Evolutionary conservation across 2,888 invertebrate genomes (phyloP).

Genomic region (Leptinotarsa juncta): DNA sequence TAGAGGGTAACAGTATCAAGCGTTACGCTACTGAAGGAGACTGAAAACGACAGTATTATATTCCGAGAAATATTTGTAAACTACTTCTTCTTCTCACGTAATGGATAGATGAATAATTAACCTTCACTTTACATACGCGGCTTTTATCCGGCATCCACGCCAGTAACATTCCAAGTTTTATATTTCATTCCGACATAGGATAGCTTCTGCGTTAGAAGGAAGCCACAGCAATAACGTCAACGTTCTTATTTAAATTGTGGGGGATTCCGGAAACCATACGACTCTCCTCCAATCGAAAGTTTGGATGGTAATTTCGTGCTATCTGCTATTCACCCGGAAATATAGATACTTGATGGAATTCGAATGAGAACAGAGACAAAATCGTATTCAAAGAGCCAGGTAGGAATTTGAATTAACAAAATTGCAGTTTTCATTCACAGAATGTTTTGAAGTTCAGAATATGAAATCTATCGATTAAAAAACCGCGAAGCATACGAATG

Average conservation of each 20-base stretch:
- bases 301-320: constrained; percentile 1
- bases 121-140: constrained; percentile 18
- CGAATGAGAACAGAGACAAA: not conserved
- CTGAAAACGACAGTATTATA: constrained; percentile 15
- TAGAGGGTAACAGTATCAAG: too few relatives aligned
- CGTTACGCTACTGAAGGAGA: not conserved
- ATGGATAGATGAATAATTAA: constrained; percentile 34
- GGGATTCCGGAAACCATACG: constrained; percentile 11
- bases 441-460: not conserved
- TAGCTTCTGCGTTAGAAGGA: constrained; percentile 40
- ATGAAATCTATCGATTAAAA: too few relatives aligned
- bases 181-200: constrained; percentile 36
- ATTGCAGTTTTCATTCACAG: not conserved
- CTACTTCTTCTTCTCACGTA: constrained; percentile 28
- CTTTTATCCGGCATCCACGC: constrained; percentile 1
- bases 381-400: not conserved
- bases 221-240: constrained; percentile 46
- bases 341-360: not conserved
- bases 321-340: constrained; percentile 19
- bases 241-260: constrained; percentile 33
- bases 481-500: too few relatives aligned
- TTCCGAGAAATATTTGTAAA: constrained; percentile 27
- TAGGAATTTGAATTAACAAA: not conserved
- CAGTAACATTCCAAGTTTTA: constrained; percentile 36
- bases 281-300: not conserved